Percentiles rank a stretch among this genome's conserved stretches.
These are phyloP conservation scores for Thysanoteuthis rhombus DNA, from an alignment of 2,888 invertebrate genomes.

Conservation along the genomic window DNA sequence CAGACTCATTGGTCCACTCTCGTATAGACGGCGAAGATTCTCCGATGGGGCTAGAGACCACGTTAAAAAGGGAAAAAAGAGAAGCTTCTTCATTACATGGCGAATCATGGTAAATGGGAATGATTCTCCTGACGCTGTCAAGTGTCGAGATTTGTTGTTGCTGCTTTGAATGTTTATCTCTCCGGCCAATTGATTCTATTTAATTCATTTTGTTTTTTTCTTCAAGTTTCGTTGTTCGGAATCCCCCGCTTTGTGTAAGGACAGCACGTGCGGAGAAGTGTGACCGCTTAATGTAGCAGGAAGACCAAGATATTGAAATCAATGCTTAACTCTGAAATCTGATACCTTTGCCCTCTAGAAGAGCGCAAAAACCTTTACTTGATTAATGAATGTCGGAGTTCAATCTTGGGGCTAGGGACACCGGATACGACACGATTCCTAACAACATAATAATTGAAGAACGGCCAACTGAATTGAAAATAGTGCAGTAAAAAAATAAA, in stretches of 20 bases:
- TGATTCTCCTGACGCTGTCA: too few species aligned
- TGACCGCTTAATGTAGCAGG: not conserved
- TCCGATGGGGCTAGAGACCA: too few species aligned
- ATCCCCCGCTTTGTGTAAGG: not conserved
- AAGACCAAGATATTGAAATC: not conserved
- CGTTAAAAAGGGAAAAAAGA: too few species aligned
- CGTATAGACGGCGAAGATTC: too few species aligned
- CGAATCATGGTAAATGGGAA: too few species aligned
- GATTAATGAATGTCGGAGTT: not conserved
- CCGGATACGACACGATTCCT: not conserved
- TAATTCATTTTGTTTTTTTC: too few species aligned
- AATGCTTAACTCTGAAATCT: not conserved
- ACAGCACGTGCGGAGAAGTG: not conserved
- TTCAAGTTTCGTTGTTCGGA: too few species aligned
- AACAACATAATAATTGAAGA: not conserved
- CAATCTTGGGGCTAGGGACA: not conserved
- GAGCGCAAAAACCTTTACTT: not conserved
- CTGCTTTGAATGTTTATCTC: too few species aligned
- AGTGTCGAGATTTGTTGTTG: too few species aligned
- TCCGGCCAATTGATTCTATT: too few species aligned
- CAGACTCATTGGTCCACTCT: too few species aligned
- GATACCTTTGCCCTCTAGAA: not conserved
- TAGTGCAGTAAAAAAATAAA: not conserved
- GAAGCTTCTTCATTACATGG: too few species aligned
- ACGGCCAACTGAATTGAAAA: not conserved